phyloP scores from a whole-genome alignment of 2,113 vertebrate genomes.

The Anseranas semipalmata region DNA sequence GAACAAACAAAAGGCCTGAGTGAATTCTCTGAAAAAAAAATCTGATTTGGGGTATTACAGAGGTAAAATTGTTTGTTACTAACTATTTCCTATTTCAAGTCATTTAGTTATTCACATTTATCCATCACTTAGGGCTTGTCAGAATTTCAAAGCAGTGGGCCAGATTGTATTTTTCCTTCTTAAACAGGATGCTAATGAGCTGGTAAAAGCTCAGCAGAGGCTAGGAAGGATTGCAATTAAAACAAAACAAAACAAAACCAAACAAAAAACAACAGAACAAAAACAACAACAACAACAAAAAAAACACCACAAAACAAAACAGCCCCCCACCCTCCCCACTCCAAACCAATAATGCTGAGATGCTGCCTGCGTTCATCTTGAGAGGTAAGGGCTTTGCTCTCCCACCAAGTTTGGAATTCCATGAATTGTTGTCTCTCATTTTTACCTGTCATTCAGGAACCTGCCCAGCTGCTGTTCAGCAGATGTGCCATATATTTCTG shows the following conservation, averaged over 20 bases:
- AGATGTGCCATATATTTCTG: neutral
- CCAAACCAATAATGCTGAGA: neutral
- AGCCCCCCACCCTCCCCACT: fast-evolving
- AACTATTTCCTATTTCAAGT: neutral
- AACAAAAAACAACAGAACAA: neutral
- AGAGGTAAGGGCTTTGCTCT: neutral
- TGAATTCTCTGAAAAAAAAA: neutral
- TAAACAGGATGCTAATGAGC: neutral
- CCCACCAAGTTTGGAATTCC: neutral
- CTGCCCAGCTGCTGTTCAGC: neutral
- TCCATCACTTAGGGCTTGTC: neutral
- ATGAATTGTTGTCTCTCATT: neutral
- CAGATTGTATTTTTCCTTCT: neutral
- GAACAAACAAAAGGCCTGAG: neutral
- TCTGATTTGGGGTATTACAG: neutral
- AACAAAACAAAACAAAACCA: neutral
- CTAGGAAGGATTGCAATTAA: neutral
- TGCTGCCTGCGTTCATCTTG: neutral
- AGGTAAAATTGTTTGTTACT: neutral
- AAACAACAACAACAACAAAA: neutral
- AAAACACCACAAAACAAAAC: neutral
- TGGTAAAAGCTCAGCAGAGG: neutral
- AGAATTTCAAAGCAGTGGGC: neutral
- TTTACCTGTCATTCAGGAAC: neutral
- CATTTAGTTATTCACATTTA: neutral